Conservation (phyloP, 2,888 invertebrate species). For the Sesia apiformis region DNA sequence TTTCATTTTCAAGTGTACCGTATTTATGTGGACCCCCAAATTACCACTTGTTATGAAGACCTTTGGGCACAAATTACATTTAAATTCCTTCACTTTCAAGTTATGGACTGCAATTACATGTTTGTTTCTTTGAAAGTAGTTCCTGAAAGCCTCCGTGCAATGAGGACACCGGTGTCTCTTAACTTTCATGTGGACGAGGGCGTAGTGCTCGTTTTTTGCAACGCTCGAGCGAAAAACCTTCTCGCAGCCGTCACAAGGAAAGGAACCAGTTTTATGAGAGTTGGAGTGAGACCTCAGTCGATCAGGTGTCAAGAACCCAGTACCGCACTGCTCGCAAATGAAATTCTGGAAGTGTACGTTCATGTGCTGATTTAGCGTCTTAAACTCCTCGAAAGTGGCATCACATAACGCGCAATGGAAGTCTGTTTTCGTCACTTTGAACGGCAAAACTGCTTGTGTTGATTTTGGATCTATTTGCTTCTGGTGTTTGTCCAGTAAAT, state of each 20-base stretch:
- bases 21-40: conserved; percentile 43
- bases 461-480: conserved; percentile 32
- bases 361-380: conserved; percentile 59
- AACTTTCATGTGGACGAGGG: conserved; percentile 60
- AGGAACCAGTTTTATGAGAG: conserved; percentile 48
- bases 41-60: conserved; percentile 54
- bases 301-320: conserved; percentile 55
- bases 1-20: conserved; percentile 60
- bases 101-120: conserved; percentile 49
- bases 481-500: conserved; percentile 37
- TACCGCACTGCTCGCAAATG: conserved; percentile 58
- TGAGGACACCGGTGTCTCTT: conserved; percentile 56
- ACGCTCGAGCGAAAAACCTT: conserved; percentile 65
- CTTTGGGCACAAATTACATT: conserved; percentile 50
- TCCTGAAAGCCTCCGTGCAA: conserved; percentile 50
- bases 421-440: conserved; percentile 33
- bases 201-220: conserved; percentile 60
- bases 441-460: conserved; percentile 47
- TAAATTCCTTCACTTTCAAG: conserved; percentile 53
- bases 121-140: conserved; percentile 60
- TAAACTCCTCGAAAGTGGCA: conserved; percentile 43
- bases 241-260: conserved; percentile 58
- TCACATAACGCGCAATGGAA: conserved; percentile 47
- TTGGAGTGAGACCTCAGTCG: conserved; percentile 47
- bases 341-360: conserved; percentile 60